Conservation (phyloP, 1,140 invertebrate species). For the Bombus affinis region DNA sequence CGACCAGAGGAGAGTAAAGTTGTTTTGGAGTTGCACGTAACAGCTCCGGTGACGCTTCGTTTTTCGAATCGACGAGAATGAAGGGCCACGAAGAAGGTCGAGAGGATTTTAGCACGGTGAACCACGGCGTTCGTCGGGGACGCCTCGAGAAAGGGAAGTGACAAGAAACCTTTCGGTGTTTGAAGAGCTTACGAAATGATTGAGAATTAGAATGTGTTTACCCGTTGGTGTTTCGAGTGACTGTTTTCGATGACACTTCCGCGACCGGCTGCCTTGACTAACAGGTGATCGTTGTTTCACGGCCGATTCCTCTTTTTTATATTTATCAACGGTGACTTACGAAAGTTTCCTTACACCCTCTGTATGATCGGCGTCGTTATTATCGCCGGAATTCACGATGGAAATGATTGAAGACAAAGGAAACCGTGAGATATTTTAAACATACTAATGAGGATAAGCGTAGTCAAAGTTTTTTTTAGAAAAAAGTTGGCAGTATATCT, state of each 20-base stretch:
- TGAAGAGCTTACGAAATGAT: not conserved
- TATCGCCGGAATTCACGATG: not conserved
- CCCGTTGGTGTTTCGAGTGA: conserved; percentile 12
- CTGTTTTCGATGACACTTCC: conserved; percentile 24
- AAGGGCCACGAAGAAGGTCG: conserved; percentile 4
- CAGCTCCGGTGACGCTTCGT: not conserved
- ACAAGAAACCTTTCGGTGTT: not conserved
- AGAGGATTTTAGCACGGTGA: not conserved
- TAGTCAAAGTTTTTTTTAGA: too few relatives aligned
- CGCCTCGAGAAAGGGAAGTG: conserved; percentile 3
- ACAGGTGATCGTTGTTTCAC: conserved; percentile 28
- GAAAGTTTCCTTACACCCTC: not conserved
- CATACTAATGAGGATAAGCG: too few relatives aligned
- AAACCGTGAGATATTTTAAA: too few relatives aligned
- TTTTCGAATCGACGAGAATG: conserved; percentile 16
- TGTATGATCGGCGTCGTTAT: not conserved
- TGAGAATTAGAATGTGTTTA: conserved; percentile 23
- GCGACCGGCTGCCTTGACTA: conserved; percentile 12
- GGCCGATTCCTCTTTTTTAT: not conserved
- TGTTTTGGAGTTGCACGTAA: not conserved
- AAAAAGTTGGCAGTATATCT: too few relatives aligned
- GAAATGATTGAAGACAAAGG: too few relatives aligned
- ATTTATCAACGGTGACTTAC: not conserved
- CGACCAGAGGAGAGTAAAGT: not conserved
- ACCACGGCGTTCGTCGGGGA: not conserved